Base-by-base conservation (phyloP, 1,140 invertebrate genomes). In the Bursaphelenchus mucronatus region DNA sequence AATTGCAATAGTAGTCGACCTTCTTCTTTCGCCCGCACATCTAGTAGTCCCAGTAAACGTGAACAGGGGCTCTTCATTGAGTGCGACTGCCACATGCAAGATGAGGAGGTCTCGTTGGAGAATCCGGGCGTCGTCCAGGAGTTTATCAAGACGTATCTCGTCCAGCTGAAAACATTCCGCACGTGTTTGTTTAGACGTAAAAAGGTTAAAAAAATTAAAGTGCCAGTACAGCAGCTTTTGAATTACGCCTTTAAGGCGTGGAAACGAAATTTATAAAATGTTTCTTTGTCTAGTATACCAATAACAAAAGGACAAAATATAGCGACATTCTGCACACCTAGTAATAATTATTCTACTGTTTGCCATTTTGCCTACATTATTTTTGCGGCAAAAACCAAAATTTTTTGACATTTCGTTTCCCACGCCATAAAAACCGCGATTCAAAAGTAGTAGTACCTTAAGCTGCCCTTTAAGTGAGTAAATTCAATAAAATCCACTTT, bases 91-190 rank as follows among this genome's bases (percentile, higher is more conserved):
- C 13, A 59, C 40, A 17, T 50, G 17, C 40, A 44, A n/a, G 11
- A 6, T 39, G 13, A 59, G 41, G 10, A 59, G 41, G 30, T 59
- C 57, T n/a, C 57, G 57, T 50, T 59, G 57, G 40, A 59, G 57
- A 11, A 39, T 39, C 11, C 41, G 57, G 45, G 57, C 57, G 40
- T 59, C 57, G 13, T 43, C 11, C 10, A 59, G 6, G 44, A 59
- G 40, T n/a, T 19, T n/a, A n/a, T 49, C 13, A 49, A 49, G 19
- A 49, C 19, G 47, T n/a, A 19, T 49, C 1, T n/a, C 19, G 19
- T 49, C 13, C 13, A 49, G 19, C 19, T 49, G 47, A 49, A n/a
- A 49, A 49, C 47, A 6, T 19, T 49, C 19, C 19, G 6, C 13
- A n/a, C 19, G 4, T 49, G 13, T n/a, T n/a, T 49, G 13, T 19